These are phyloP conservation scores for Drosophila borborema DNA, from an alignment of 2,888 invertebrate species.

Conservation along the genomic window DNA sequence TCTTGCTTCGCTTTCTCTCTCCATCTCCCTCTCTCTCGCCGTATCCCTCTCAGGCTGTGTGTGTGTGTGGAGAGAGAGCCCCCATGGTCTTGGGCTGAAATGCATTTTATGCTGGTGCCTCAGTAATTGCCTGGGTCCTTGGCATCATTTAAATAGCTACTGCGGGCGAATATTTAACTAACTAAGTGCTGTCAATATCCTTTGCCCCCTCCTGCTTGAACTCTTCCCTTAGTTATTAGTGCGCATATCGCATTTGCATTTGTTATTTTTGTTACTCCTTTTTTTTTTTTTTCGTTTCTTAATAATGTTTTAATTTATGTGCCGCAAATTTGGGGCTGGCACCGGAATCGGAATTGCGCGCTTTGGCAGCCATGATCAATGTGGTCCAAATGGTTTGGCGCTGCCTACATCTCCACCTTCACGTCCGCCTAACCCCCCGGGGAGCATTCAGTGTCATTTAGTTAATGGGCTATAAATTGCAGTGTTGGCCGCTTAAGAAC, in stretches of 20 bases:
- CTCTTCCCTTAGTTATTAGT: constrained; percentile 9
- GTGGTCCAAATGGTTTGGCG: constrained; percentile 16
- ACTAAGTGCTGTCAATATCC: constrained; percentile 66
- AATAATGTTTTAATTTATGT: constrained; percentile 76
- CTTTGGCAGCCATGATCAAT: constrained; percentile 34
- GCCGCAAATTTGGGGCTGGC: constrained; percentile 51
- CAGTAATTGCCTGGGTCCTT: constrained; percentile 60
- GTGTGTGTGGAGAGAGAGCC: constrained; percentile 30
- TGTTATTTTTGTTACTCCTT: constrained; percentile 21
- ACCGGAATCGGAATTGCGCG: constrained; percentile 43
- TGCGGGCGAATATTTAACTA: constrained; percentile 73
- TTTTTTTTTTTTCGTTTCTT: neutral
- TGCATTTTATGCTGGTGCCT: constrained; percentile 68
- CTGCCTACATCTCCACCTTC: constrained; percentile 10
- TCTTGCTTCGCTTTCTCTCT: constrained; percentile 4
- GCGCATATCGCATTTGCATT: constrained; percentile 56
- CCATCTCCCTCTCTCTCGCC: neutral
- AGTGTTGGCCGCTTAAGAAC: constrained; percentile 16
- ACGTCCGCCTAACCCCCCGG: constrained; percentile 48
- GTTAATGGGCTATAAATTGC: constrained; percentile 75
- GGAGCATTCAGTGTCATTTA: constrained; percentile 73
- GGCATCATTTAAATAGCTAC: constrained; percentile 77
- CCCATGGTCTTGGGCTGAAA: constrained; percentile 49
- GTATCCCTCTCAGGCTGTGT: neutral
- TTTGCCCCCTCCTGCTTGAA: neutral